Evolutionary conservation across 2,888 invertebrate species (phyloP), one percentile per base, ranked within the genome.

Genomic region (Stegophylla sp.): DNA sequence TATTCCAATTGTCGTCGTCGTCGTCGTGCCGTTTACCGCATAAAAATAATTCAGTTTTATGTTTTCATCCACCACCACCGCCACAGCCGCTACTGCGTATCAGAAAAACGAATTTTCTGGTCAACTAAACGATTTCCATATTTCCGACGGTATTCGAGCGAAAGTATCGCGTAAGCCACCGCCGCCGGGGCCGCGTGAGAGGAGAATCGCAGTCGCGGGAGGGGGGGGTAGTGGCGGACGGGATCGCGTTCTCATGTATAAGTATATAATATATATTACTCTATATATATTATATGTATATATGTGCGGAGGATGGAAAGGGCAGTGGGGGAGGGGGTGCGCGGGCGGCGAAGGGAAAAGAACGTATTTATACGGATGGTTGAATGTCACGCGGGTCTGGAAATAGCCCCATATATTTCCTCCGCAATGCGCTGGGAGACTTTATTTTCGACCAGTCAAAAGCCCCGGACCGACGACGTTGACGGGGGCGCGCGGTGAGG

Each of bases 331-430:
- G 15, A 12, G 26, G 15, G 26, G 13, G 1, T 15, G 69, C 28
- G 20, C 20, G 45, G 28, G 45, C n/a, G 56, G 23, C 3, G 51
- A 10, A n/a, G 61, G 34, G 41, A 71, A 79, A 59, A 69, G 43
- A 69, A 59, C 79, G 79, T 79, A 79, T 79, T 79, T 79, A 79
- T 79, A 79, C 79, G 79, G 79, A 79, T 79, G 79, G 79, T 79
- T 79, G 79, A 79, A 79, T 79, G 79, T 79, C 79, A 79, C 79
- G 79, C 79, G 79, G 71, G 79, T 79, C 79, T 79, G 79, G 69
- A 79, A 79, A 79, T 79, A 79, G 79, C 79, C 79, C 79, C 79
- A 79, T 79, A 79, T 79, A 79, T 79, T 79, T 79, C 79, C 79
- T 79, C 79, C 48, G 79, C 79, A 79, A 71, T 71, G 79, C 71